Base-by-base conservation (phyloP, 2,797 vertebrate genomes). In the Urophycis tenuis region DNA sequence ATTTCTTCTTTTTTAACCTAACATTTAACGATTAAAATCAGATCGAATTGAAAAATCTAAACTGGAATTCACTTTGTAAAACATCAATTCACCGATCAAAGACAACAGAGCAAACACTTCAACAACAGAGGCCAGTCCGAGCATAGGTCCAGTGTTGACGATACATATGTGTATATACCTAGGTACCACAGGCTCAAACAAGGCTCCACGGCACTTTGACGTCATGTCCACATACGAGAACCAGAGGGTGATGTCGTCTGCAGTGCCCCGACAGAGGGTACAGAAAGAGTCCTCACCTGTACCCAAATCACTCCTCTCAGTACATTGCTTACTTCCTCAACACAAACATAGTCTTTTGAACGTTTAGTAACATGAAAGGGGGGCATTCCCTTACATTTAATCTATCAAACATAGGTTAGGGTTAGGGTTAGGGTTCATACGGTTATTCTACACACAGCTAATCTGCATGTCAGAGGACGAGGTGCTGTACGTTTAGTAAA, bases 81-180 rank as follows among this genome's bases (percentile, higher is more conserved):
- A 89, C 81, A 85, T 83, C 77, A 84, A 81, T 80, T 84, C 75
- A 80, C 81, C 79, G 64, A 87, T 85, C 53, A 64, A 84, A 77
- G 74, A 76, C 5, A 81, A 80, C 74, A 78, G 77, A 83, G 74
- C 3, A 39, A 83, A 83, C 73, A 84, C 82, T 78, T 76, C 36
- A 75, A 67, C 79, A n/a, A 82, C 79, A 79, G 81, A 78, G 74
- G 82, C 81, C 69, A 77, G 84, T 84, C 71, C 36, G 78, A 83
- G 78, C 76, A 85, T 76, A 85, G 84, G 81, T 87, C 84, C 85
- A 86, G 85, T 84, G 79, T 74, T 77, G 83, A 90, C 85, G 81
- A 84, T 85, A 90, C 80, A 78, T 73, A 81, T 73, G 74, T 82
- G 85, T 88, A 84, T 82, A 25, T 8, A 60, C 53, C 7, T 41